These are phyloP conservation scores for Aromia moschata DNA, from an alignment of 2,888 invertebrate species.

Conservation along the genomic window DNA sequence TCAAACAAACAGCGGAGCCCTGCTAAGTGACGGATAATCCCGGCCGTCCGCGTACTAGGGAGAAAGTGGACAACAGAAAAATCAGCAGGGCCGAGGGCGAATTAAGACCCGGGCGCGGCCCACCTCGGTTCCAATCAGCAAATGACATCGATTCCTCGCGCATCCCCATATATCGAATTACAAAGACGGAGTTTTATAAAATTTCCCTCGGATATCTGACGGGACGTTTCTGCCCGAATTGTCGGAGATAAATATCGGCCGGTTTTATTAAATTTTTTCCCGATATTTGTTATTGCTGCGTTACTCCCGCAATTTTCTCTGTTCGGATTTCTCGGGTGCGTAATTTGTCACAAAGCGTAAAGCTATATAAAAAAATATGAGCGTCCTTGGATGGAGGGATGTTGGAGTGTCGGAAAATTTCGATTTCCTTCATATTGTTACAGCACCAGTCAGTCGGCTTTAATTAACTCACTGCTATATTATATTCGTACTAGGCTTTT, in stretches of 20 bases:
- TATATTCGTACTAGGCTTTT: too few relatives aligned
- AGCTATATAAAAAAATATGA: not conserved
- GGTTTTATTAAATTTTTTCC: constrained; percentile 30
- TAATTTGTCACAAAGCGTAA: not conserved
- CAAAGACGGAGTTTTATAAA: constrained; percentile 27
- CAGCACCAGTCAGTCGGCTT: too few relatives aligned
- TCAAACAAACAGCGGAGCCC: constrained; percentile 12
- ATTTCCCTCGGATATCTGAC: constrained; percentile 23
- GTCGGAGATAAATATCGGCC: constrained; percentile 30
- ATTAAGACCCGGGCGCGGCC: constrained; percentile 26
- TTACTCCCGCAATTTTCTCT: constrained; percentile 1
- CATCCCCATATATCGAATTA: constrained; percentile 36
- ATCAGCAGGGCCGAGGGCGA: constrained; percentile 27
- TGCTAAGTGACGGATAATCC: constrained; percentile 16
- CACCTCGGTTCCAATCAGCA: constrained; percentile 33
- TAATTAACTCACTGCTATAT: too few relatives aligned
- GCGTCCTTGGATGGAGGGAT: too few relatives aligned
- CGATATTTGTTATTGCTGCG: constrained; percentile 14
- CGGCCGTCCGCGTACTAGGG: not conserved
- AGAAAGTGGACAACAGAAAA: constrained; percentile 18
- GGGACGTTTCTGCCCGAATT: constrained; percentile 27
- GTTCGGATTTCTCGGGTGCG: not conserved
- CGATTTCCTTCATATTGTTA: too few relatives aligned
- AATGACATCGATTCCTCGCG: constrained; percentile 33
- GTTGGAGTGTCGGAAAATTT: too few relatives aligned